Conservation (phyloP, 2,113 vertebrate genomes). For the Antigone vipio region DNA sequence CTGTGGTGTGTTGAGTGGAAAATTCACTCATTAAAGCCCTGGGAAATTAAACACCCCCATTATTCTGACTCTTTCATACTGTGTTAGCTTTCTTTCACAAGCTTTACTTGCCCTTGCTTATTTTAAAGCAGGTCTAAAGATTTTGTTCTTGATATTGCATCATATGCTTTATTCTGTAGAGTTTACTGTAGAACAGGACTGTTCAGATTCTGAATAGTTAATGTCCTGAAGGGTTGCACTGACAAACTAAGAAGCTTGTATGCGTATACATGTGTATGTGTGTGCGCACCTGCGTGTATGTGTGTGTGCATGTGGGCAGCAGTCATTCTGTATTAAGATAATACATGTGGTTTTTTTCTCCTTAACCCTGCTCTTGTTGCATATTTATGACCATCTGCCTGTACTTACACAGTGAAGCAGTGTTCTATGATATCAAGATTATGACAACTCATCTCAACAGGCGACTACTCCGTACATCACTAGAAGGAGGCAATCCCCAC, state of each 20-base stretch:
- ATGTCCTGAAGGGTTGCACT: not conserved
- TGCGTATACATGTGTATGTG: fast-evolving
- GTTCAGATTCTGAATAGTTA: not conserved
- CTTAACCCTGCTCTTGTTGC: not conserved
- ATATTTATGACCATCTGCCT: not conserved
- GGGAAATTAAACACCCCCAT: not conserved
- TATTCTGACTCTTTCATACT: not conserved
- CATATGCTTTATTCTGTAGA: not conserved
- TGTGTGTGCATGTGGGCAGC: not conserved
- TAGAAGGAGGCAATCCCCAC: not conserved
- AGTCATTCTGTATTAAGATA: not conserved
- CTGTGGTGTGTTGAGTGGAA: not conserved
- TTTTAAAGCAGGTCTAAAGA: not conserved
- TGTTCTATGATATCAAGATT: not conserved
- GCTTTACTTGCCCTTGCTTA: not conserved
- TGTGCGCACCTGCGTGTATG: fast-evolving
- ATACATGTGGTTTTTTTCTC: not conserved
- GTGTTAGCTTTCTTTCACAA: not conserved
- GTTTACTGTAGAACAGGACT: not conserved
- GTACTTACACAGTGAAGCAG: not conserved
- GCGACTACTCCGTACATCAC: not conserved
- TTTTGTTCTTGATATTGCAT: not conserved
- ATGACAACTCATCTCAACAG: not conserved
- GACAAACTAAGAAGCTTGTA: not conserved
- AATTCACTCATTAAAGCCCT: not conserved